Conservation (phyloP, 2,797 vertebrate species). For the Helarctos malayanus region DNA sequence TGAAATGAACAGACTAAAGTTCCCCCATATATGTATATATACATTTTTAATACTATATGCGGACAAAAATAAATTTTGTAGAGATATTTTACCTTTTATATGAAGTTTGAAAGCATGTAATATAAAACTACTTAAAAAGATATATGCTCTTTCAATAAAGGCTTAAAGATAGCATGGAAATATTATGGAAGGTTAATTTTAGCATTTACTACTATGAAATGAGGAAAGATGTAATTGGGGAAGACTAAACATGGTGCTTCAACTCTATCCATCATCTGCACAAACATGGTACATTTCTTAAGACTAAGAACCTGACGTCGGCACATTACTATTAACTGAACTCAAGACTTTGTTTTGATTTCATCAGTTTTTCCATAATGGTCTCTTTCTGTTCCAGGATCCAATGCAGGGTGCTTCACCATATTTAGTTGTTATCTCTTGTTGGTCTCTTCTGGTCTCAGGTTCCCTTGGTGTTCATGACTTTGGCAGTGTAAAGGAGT, state of each 20-base stretch:
- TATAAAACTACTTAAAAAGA: not conserved
- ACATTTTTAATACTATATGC: not conserved
- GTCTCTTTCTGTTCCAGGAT: not conserved
- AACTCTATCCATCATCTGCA: not conserved
- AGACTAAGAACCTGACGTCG: not conserved
- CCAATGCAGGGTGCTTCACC: not conserved
- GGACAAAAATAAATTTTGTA: not conserved
- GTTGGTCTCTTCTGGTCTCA: not conserved
- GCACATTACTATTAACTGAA: not conserved
- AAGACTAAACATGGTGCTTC: not conserved
- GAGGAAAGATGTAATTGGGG: not conserved
- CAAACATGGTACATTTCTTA: not conserved
- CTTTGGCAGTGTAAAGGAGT: not conserved
- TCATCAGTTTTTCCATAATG: not conserved
- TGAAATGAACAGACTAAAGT: not conserved
- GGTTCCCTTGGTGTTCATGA: not conserved
- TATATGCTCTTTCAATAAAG: not conserved
- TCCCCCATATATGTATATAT: not conserved
- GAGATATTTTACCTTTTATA: not conserved
- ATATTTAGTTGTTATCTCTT: not conserved
- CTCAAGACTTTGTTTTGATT: not conserved
- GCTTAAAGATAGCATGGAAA: not conserved
- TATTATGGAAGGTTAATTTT: not conserved
- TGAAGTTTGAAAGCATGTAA: not conserved
- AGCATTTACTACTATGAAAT: not conserved